Evolutionary conservation across 2,113 vertebrate species (phyloP), one percentile per base, ranked within the genome.

Genomic region (Hyaena hyaena): DNA sequence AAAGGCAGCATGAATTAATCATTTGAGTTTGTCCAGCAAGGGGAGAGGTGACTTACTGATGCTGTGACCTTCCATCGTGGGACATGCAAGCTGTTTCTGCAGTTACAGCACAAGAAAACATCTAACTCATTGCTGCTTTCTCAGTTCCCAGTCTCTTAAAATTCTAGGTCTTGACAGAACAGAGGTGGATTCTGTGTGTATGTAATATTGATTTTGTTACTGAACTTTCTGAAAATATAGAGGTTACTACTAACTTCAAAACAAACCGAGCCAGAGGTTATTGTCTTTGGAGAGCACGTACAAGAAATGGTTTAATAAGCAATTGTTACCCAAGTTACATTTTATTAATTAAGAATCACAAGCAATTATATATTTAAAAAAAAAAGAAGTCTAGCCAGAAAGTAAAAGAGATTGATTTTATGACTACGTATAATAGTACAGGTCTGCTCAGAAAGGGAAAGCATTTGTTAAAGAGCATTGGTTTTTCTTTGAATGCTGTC

Each of bases 1-100:
- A 82, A 43, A 90, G 24, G 31, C 94, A 90, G 55, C 19, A 50
- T 68, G 87, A 91, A 91, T 91, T 91, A 96, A 74, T 89, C 55
- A 86, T 87, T 39, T 39, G 43, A 71, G 10, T 95, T 92, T 93
- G 90, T 94, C 88, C 74, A n/a, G 53, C 26, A 50, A 90, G 53
- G 15, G 2, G 35, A 63, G n/a, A 81, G 63, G 48, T 33, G 73
- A 68, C 58, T 77, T 69, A 53, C 16, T 82, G 53, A 68, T 33
- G 74, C 73, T 6, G 1, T 69, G 31, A 82, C 19, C 24, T 88
- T 88, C 71, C 79, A 68, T 6, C 1, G 17, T 35, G 39, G 19
- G 82, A 11, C 31, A 48, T 1, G 16, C 35, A 55, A 88, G 71
- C 66, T 66, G 53, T 77, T 61, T 66, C 58, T 65, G 81, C 85